Evolutionary conservation across 1,140 invertebrate species (phyloP).

Genomic region (Sycobia sp.): DNA sequence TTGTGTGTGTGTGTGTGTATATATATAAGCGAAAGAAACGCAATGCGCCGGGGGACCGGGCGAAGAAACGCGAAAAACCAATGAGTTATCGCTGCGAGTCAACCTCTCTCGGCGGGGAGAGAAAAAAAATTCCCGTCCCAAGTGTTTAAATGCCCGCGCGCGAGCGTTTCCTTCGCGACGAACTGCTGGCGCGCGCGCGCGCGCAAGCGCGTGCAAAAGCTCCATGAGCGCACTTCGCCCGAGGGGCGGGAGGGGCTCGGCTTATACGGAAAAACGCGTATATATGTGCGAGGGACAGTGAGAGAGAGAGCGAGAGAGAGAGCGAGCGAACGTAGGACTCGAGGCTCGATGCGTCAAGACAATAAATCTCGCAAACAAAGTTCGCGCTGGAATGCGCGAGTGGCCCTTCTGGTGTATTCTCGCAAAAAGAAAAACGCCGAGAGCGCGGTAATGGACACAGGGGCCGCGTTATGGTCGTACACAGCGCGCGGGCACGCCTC

Average conservation of each 20-base stretch:
- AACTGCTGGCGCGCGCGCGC: not conserved
- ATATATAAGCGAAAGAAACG: no score
- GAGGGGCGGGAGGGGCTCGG: no score
- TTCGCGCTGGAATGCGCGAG: constrained; percentile 11
- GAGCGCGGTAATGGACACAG: not conserved
- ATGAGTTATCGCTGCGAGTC: no score
- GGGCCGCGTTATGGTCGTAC: not conserved
- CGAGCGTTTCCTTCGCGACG: not conserved
- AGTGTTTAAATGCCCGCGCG: constrained; percentile 7
- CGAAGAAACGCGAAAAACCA: no score
- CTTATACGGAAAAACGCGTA: no score
- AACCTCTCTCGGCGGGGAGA: no score
- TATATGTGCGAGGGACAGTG: no score
- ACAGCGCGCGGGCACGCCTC: no score
- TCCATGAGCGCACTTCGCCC: no score
- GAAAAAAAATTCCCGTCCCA: not conserved
- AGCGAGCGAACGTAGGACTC: not conserved
- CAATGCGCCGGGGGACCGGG: not conserved
- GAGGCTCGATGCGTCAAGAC: constrained; percentile 7
- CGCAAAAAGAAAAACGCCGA: not conserved
- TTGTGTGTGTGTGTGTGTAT: no score
- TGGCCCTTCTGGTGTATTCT: not conserved
- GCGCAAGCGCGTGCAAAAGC: no score
- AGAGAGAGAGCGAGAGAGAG: no score
- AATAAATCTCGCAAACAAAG: constrained; percentile 22